Conservation (phyloP, 2,113 vertebrate genomes). For the Murina feae region DNA sequence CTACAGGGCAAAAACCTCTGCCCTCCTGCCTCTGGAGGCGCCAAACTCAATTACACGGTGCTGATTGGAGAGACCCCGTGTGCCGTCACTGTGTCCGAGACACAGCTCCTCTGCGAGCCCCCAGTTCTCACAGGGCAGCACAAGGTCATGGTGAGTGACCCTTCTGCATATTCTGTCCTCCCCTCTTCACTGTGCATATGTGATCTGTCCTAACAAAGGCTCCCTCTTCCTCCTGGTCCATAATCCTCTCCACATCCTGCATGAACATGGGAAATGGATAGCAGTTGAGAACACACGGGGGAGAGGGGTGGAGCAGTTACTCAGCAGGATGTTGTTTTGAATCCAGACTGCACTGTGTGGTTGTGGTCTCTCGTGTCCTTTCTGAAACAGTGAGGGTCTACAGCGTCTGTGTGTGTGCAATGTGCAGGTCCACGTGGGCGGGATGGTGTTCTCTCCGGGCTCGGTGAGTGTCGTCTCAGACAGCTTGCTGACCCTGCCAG, state of each 20-base stretch:
- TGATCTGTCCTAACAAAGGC: neutral
- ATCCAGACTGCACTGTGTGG: neutral
- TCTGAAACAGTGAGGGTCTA: neutral
- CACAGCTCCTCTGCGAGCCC: conserved; percentile 95
- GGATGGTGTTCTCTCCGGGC: conserved; percentile 93
- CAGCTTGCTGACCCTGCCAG: conserved; percentile 95
- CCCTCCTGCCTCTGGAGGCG: conserved; percentile 91
- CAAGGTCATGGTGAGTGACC: conserved; percentile 92
- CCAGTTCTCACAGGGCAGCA: conserved; percentile 95
- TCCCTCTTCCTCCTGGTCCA: neutral
- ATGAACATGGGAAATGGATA: neutral
- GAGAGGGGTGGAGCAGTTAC: neutral
- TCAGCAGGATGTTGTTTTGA: neutral
- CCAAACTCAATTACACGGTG: conserved; percentile 97
- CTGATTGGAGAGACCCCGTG: conserved; percentile 95
- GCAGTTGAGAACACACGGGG: neutral
- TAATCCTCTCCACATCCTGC: neutral
- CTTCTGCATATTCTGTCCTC: neutral
- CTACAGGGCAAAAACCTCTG: conserved; percentile 96
- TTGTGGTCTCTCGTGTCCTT: neutral
- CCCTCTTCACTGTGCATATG: accelerated
- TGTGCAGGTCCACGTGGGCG: conserved; percentile 93
- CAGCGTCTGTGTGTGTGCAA: conserved; percentile 15
- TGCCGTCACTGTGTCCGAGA: conserved; percentile 94
- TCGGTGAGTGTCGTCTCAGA: conserved; percentile 92